Conservation (phyloP, 53 echinoderm and acorn worm genomes). For the Stichopus horrens region DNA sequence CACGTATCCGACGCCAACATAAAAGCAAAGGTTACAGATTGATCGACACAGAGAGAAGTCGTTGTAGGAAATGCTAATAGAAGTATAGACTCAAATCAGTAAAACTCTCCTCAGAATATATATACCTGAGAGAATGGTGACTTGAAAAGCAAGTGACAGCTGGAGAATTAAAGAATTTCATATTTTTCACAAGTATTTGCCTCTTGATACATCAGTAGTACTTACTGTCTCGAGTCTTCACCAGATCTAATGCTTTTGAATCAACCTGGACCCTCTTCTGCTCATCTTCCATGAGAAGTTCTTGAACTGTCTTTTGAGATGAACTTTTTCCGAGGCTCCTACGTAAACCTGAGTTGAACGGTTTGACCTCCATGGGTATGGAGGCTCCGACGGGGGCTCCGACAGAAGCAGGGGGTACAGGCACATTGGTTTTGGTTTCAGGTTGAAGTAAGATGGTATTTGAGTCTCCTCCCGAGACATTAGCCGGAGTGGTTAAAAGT, state of each 20-base stretch:
- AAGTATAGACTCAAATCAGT: too few relatives aligned
- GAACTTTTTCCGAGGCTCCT: conserved; percentile 22
- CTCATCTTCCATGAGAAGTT: conserved; percentile 44
- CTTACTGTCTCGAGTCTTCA: conserved; percentile 44
- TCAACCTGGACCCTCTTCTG: conserved; percentile 43
- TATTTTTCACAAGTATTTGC: too few relatives aligned
- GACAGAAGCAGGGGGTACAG: not conserved
- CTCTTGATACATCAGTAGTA: not conserved
- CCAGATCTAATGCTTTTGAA: conserved; percentile 8
- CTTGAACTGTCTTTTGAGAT: conserved; percentile 39
- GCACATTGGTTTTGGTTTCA: conserved; percentile 33
- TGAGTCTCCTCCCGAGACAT: conserved; percentile 3
- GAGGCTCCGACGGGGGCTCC: not conserved
- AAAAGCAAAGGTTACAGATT: too few relatives aligned
- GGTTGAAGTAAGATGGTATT: conserved; percentile 27
- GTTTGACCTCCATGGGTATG: not conserved
- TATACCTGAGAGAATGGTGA: too few relatives aligned
- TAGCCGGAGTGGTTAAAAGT: conserved; percentile 21
- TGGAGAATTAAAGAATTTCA: too few relatives aligned
- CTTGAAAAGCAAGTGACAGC: too few relatives aligned
- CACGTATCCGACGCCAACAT: too few relatives aligned
- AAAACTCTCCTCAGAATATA: too few relatives aligned
- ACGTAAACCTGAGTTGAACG: not conserved
- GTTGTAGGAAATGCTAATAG: too few relatives aligned
- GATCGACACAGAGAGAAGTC: too few relatives aligned